Evolutionary conservation across 2,113 vertebrate species (phyloP), one percentile per base, ranked within the genome.

Genomic region (Oreochromis aureus): DNA sequence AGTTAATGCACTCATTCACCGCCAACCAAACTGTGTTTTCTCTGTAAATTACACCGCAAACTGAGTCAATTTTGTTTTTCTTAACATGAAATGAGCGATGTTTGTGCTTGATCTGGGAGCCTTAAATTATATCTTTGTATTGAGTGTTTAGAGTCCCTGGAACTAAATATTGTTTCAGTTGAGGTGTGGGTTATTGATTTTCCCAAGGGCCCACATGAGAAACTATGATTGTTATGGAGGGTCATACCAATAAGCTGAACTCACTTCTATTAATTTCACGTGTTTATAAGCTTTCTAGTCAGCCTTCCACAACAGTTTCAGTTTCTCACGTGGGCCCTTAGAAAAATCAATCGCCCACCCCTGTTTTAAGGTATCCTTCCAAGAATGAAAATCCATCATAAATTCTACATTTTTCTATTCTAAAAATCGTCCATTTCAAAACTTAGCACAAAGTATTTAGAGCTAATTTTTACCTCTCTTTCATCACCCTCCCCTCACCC

Each of bases 321-420:
- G 22, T 24, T 46, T 73, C 66, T 71, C 66, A 44, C 2, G 5
- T 71, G 66, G 22, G 7, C 41, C 41, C 69, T 30, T 48, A 1
- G 15, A 46, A 76, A 48, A 76, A 73, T 48, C 1, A 18, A 3
- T 5, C 9, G 2, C 22, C 41, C 0, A 0, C 69, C 69, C 22
- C 22, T 73, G 46, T 86, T 61, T 79, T 24, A 30, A 12, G 32
- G 22, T 7, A 54, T 56, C 34, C 39, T 78, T 66, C 44, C n/a
- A 76, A 32, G 4, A 15, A 55, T 66, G 48, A 56, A 13, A 78
- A 22, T 39, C 27, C 46, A 24, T 15, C 2, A 15, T 78, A 53
- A 85, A 61, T 30, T 13, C 12, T 56, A 24, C 39, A 73, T 46
- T 73, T 73, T 73, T 10, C 15, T 41, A 6, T 24, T 18, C 63